phyloP scores from a whole-genome alignment of 2,888 invertebrate species.

The Imbricaverruca yamaguchii region DNA sequence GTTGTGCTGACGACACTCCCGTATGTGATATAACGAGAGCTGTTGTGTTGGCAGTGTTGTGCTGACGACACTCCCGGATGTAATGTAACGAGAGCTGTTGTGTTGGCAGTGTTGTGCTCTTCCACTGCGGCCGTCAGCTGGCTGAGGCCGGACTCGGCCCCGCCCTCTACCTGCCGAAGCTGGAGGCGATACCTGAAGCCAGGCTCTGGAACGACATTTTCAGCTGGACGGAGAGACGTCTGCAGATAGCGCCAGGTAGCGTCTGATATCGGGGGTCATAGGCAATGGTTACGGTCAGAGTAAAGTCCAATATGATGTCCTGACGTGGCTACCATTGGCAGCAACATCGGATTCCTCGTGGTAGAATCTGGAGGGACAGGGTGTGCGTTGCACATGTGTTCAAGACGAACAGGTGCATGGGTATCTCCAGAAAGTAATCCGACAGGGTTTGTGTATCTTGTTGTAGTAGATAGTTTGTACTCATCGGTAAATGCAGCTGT shows the following conservation, averaged over 20 bases:
- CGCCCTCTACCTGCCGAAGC: constrained; percentile 62
- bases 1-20: not conserved
- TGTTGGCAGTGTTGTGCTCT: constrained; percentile 49
- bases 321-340: too few relatives aligned
- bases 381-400: too few relatives aligned
- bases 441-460: not conserved
- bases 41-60: not conserved
- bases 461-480: not conserved
- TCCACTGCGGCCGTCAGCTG: constrained; percentile 53
- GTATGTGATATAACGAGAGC: not conserved
- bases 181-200: constrained; percentile 58
- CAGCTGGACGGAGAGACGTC: constrained; percentile 51
- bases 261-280: too few relatives aligned
- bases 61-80: not conserved
- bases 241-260: constrained; percentile 47
- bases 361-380: too few relatives aligned
- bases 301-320: too few relatives aligned
- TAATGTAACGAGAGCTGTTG: too few relatives aligned
- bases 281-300: too few relatives aligned
- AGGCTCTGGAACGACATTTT: constrained; percentile 62
- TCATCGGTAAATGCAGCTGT: not conserved
- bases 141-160: constrained; percentile 54
- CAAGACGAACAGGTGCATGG: not conserved
- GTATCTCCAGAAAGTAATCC: not conserved
- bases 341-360: too few relatives aligned